A percentile compares a stretch with the other conserved stretches of the same genome.
Conservation (phyloP, 2,797 vertebrate genomes). For the Chloroceryle inda region DNA sequence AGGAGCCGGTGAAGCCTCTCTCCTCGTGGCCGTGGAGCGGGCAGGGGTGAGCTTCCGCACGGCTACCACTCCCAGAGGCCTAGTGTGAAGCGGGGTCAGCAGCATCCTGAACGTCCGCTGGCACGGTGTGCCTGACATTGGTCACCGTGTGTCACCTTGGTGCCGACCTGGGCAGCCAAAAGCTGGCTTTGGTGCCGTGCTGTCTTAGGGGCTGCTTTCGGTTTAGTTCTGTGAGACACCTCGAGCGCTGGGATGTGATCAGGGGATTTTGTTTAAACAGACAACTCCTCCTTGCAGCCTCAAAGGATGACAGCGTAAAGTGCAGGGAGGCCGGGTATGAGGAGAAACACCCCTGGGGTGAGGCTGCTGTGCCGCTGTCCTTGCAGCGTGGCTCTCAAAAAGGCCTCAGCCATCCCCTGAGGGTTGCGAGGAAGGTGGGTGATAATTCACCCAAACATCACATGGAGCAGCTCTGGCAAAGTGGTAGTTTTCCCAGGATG, state of each 20-base stretch:
- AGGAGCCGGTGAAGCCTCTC: neutral
- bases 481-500: neutral
- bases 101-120: fast-evolving
- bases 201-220: fast-evolving
- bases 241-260: fast-evolving
- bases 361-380: neutral
- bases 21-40: fast-evolving
- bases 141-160: neutral
- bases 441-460: neutral
- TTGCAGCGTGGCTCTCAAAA: fast-evolving
- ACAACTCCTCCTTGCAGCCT: fast-evolving
- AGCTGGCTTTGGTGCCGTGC: fast-evolving
- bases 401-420: fast-evolving
- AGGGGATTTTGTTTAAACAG: fast-evolving
- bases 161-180: fast-evolving
- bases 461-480: neutral
- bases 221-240: neutral
- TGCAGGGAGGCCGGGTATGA: neutral
- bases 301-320: too few relatives aligned
- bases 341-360: too few relatives aligned
- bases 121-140: fast-evolving
- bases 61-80: too few relatives aligned
- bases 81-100: neutral
- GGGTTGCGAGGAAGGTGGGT: neutral
- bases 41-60: neutral